Evolutionary conservation across 2,113 vertebrate species (phyloP).

Genomic region (Alouatta palliata): DNA sequence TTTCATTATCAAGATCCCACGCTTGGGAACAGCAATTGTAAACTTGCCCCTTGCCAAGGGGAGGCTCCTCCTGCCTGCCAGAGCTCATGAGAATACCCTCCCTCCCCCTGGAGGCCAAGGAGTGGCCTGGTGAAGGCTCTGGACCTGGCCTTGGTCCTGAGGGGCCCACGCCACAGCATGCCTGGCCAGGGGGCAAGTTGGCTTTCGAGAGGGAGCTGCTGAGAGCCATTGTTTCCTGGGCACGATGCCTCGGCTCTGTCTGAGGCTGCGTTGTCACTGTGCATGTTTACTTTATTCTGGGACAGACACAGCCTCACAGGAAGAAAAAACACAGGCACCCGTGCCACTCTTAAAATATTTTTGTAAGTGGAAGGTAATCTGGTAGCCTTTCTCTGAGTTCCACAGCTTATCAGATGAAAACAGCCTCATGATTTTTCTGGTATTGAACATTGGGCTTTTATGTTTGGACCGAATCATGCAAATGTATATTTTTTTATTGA

Average conservation of each 20-base stretch:
- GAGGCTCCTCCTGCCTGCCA: background rate
- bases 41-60: background rate
- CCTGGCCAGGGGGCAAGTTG: background rate
- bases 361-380: background rate
- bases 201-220: background rate
- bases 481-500: background rate
- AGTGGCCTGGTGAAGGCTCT: background rate
- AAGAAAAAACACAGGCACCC: background rate
- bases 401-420: background rate
- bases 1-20: constrained; percentile 19
- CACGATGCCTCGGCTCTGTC: background rate
- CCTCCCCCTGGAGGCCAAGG: background rate
- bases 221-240: background rate
- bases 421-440: background rate
- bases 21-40: background rate
- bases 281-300: background rate
- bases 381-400: background rate
- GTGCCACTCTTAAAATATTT: background rate
- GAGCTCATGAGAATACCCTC: background rate
- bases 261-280: background rate
- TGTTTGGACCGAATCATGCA: background rate
- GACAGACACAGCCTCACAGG: background rate
- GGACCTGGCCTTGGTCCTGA: constrained; percentile 23
- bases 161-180: background rate
- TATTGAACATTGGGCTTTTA: background rate